These are phyloP conservation scores for Casuarius casuarius DNA, from an alignment of 2,113 vertebrate species.

Conservation along the genomic window DNA sequence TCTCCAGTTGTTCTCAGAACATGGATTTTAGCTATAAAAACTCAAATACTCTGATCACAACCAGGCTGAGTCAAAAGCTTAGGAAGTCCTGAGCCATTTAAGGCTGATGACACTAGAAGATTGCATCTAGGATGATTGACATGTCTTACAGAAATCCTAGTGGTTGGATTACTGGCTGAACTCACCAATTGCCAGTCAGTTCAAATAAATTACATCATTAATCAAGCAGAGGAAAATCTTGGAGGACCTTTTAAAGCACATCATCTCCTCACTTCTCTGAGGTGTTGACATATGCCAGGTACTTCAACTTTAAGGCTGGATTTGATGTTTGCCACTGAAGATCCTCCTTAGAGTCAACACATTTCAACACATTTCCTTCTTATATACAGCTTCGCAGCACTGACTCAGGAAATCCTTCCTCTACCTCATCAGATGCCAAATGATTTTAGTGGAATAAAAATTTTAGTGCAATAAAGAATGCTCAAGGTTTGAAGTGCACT, in stretches of 20 bases:
- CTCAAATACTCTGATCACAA: not conserved
- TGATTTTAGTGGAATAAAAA: not conserved
- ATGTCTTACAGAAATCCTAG: not conserved
- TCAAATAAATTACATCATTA: not conserved
- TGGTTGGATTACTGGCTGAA: not conserved
- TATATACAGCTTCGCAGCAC: not conserved
- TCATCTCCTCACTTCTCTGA: not conserved
- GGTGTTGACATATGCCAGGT: not conserved
- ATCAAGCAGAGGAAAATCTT: not conserved
- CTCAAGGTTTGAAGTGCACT: not conserved
- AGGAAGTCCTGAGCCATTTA: not conserved
- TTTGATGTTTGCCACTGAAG: not conserved
- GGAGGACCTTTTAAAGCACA: not conserved
- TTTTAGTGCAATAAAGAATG: not conserved
- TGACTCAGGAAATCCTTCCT: not conserved
- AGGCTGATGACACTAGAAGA: not conserved
- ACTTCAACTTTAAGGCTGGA: not conserved
- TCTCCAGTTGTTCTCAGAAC: not conserved
- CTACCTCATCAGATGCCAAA: not conserved
- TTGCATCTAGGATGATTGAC: not conserved
- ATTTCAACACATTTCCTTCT: not conserved
- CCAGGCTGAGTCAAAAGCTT: not conserved
- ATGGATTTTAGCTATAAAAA: not conserved
- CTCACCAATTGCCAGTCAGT: not conserved
- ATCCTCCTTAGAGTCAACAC: not conserved